phyloP scores from a whole-genome alignment of 2,888 invertebrate genomes.

The Alviniconcha strummeri region DNA sequence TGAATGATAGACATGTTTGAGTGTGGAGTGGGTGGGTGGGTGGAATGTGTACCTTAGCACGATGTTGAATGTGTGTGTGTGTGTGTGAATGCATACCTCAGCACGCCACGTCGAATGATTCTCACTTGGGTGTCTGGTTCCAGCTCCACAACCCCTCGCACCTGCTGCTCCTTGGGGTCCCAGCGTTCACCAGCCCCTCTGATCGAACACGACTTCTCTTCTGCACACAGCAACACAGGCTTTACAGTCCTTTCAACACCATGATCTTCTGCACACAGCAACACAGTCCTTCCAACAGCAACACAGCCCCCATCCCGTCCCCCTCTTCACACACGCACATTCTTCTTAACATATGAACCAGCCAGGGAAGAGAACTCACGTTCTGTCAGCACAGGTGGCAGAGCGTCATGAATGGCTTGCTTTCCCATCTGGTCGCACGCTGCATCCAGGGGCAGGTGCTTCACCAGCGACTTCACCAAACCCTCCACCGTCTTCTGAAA shows the following conservation, averaged over 20 bases:
- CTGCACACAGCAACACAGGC: conserved; percentile 52
- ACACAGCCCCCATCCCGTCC: neutral
- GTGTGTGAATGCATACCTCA: conserved; percentile 53
- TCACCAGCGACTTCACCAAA: conserved; percentile 79
- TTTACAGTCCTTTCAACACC: no score
- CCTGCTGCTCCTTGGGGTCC: conserved; percentile 77
- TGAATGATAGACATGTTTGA: no score
- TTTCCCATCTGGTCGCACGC: conserved; percentile 92
- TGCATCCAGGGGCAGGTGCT: conserved; percentile 82
- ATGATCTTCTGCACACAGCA: no score
- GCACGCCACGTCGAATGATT: conserved; percentile 75
- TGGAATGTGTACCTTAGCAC: no score
- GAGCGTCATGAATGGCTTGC: conserved; percentile 87
- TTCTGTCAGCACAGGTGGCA: conserved; percentile 82
- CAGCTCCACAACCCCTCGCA: conserved; percentile 81
- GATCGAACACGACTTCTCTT: conserved; percentile 83
- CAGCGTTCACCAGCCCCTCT: conserved; percentile 84
- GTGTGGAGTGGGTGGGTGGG: no score
- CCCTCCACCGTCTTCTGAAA: conserved; percentile 77
- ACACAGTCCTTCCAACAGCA: no score
- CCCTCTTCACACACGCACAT: no score
- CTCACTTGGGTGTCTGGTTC: conserved; percentile 80
- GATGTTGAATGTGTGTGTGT: no score
- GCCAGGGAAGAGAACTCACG: conserved; percentile 27
- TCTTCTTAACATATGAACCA: no score